Conservation (phyloP, 2,797 vertebrate genomes). For the Crypturellus tataupa region DNA sequence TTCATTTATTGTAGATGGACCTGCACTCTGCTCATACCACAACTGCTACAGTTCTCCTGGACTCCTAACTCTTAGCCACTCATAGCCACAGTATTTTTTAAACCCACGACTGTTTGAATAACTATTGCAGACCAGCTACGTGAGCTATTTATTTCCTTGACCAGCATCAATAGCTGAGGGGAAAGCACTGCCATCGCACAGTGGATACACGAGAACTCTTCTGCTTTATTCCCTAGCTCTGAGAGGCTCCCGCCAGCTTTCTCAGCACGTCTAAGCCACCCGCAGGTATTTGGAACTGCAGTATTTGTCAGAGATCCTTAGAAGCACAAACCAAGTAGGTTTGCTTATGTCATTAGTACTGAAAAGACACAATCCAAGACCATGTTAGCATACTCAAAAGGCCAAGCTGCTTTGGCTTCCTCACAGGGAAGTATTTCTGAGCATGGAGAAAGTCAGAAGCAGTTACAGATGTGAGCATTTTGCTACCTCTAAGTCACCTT, state of each 20-base stretch:
- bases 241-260: neutral
- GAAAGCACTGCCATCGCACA: neutral
- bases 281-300: neutral
- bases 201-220: neutral
- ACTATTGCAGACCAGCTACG: neutral
- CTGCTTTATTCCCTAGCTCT: neutral
- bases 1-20: neutral
- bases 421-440: neutral
- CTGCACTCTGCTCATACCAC: too few relatives aligned
- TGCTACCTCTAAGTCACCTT: neutral
- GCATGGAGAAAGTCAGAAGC: neutral
- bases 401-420: neutral
- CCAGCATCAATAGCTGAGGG: neutral
- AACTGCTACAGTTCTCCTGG: neutral
- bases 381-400: neutral
- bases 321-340: fast-evolving
- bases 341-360: neutral
- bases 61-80: neutral
- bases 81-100: conserved; percentile 14
- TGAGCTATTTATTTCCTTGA: neutral
- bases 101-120: neutral
- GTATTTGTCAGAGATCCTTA: neutral
- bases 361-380: neutral
- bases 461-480: neutral
- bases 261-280: neutral